These are phyloP conservation scores for Salvator merianae DNA, from an alignment of 2,113 vertebrate species.

Conservation along the genomic window DNA sequence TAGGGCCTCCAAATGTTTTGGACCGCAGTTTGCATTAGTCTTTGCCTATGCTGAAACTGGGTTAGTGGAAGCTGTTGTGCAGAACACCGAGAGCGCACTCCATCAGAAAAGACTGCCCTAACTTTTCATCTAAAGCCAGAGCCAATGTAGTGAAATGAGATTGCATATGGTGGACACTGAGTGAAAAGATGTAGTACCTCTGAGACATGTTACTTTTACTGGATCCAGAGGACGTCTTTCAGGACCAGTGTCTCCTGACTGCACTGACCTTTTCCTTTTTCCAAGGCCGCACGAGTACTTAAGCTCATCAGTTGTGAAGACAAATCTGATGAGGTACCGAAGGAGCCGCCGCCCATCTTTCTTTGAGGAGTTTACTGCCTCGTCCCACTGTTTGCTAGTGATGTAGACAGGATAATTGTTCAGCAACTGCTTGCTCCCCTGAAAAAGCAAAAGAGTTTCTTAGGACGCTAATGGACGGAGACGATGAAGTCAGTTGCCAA, in stretches of 20 bases:
- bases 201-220: slow-evolving; percentile 99
- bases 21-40: background rate
- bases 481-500: slow-evolving; percentile 58
- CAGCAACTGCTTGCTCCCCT: slow-evolving; percentile 98
- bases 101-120: background rate
- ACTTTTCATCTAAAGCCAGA: slow-evolving; percentile 67
- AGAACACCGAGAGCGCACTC: background rate
- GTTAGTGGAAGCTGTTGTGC: background rate
- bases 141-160: slow-evolving; percentile 83
- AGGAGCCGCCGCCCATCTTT: slow-evolving; percentile 95
- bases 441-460: slow-evolving; percentile 27
- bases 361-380: slow-evolving; percentile 98
- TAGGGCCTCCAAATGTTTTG: background rate
- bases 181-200: slow-evolving; percentile 91
- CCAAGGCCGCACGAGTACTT: slow-evolving; percentile 99
- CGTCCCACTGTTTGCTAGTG: slow-evolving; percentile 98
- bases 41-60: background rate
- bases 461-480: slow-evolving; percentile 47
- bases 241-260: slow-evolving; percentile 94
- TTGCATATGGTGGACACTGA: slow-evolving; percentile 79
- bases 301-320: slow-evolving; percentile 98
- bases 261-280: slow-evolving; percentile 98
- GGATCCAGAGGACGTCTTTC: slow-evolving; percentile 98
- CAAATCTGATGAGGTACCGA: slow-evolving; percentile 97
- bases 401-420: slow-evolving; percentile 99